A percentile compares a stretch with the other conserved stretches of the same genome.
Conservation (phyloP, 1,140 invertebrate species). For the Lordiphosa stackelbergi region DNA sequence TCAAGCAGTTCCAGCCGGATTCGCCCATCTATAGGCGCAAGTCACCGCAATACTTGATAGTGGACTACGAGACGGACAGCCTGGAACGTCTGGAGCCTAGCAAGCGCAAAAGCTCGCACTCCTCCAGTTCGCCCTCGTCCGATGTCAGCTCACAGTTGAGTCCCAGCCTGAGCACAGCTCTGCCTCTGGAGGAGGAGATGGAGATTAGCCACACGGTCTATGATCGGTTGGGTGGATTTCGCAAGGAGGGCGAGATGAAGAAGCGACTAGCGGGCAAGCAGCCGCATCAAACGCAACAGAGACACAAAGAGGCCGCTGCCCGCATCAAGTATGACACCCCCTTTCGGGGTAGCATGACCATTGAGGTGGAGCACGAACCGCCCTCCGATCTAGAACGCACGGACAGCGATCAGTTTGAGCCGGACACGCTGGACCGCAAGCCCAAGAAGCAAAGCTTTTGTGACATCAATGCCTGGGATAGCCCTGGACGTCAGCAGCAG, state of each 20-base stretch:
- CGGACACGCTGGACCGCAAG: conserved; percentile 90
- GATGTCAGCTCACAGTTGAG: conserved; percentile 83
- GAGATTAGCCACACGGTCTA: conserved; percentile 86
- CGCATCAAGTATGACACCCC: conserved; percentile 76
- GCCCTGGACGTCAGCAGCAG: conserved; percentile 64
- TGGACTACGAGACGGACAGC: conserved; percentile 88
- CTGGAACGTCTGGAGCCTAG: conserved; percentile 82
- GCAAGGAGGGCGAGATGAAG: conserved; percentile 68
- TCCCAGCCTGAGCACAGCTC: conserved; percentile 82
- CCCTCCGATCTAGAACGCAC: conserved; percentile 72
- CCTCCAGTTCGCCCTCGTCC: conserved; percentile 82
- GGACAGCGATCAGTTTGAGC: conserved; percentile 85
- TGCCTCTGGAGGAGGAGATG: conserved; percentile 87
- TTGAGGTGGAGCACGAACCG: conserved; percentile 83
- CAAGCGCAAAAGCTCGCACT: conserved; percentile 78
- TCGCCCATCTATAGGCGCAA: conserved; percentile 73
- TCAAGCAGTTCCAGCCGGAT: conserved; percentile 74
- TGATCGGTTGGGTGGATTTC: conserved; percentile 65
- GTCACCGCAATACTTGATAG: conserved; percentile 75
- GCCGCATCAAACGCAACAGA: conserved; percentile 32
- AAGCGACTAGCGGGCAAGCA: conserved; percentile 44
- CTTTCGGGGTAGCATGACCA: conserved; percentile 79
- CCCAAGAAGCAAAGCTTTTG: conserved; percentile 80
- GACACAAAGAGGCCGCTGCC: conserved; percentile 66
- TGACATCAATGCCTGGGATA: conserved; percentile 77